Base-by-base conservation (phyloP, 2,113 vertebrate species). In the Scartelaos histophorus region DNA sequence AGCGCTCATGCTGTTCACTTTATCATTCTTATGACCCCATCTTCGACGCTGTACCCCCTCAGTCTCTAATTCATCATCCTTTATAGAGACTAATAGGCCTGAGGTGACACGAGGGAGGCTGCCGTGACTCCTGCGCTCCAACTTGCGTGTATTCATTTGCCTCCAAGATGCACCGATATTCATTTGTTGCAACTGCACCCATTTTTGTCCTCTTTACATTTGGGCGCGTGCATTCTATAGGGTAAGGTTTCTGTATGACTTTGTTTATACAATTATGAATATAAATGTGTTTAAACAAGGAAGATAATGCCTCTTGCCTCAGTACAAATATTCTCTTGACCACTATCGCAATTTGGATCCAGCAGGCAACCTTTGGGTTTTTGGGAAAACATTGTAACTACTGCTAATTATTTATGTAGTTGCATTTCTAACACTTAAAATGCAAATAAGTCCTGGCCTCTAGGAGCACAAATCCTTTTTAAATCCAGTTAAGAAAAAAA, bases 81-180 rank as follows among this genome's bases (percentile, higher is more conserved):
- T 93, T 92, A 94, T 92, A 90, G 91, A 93, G 93, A 94, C 91
- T 93, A 94, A 94, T 94, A 89, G 92, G 90, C 81, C 82, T 21
- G 82, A 82, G 78, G 83, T 87, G 87, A 88, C 90, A 90, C 87
- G 62, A 25, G 89, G 82, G 90, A 90, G 89, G 77, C 79, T 78
- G 54, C 77, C 35, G 82, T 80, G 85, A 82, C 75, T 87, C 85
- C 80, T 79, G 78, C 82, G 66, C 86, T 90, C 89, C 58, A 80
- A 85, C 71, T 82, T 76, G 88, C 85, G 85, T 38, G 81, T 88
- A 83, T 91, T 89, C 86, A 89, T 91, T 88, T 88, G 83, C 87
- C 85, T 89, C 73, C 69, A 65, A 87, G 85, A 90, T 82, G 75
- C 46, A 21, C 85, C 67, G 66, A 82, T 86, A 80, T 90, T 90